These are phyloP conservation scores for Meloe dianella DNA, from an alignment of 2,888 invertebrate species.

Conservation along the genomic window DNA sequence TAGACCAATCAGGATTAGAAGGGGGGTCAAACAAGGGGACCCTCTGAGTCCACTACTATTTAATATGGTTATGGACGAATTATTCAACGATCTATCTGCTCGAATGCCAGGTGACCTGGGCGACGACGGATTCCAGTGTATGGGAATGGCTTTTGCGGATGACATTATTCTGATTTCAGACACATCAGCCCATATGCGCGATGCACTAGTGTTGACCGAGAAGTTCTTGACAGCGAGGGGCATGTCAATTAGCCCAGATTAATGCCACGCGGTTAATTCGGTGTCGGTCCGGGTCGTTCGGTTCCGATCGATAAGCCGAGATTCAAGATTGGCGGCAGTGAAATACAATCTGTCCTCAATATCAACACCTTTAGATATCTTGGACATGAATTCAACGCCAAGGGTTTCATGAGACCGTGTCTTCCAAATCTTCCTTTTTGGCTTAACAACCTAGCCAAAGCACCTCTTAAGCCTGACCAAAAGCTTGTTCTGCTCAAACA, in stretches of 20 bases:
- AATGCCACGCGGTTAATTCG: constrained; percentile 24
- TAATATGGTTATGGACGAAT: constrained; percentile 22
- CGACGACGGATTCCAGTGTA: neutral
- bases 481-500: constrained; percentile 47
- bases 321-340: constrained; percentile 8
- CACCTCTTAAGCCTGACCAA: constrained; percentile 56
- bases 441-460: constrained; percentile 42
- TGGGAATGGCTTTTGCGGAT: constrained; percentile 36
- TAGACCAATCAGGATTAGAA: neutral
- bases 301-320: neutral
- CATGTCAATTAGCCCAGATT: constrained; percentile 34
- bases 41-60: constrained; percentile 20
- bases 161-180: constrained; percentile 33
- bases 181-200: constrained; percentile 9
- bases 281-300: constrained; percentile 14
- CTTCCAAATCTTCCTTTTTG: constrained; percentile 33
- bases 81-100: too few species aligned
- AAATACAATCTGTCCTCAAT: constrained; percentile 12
- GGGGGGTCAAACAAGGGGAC: constrained; percentile 24
- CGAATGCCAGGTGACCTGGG: neutral
- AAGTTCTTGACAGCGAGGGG: constrained; percentile 29
- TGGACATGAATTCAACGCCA: constrained; percentile 29
- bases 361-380: constrained; percentile 31
- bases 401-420: constrained; percentile 29
- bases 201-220: neutral